Base-by-base conservation (phyloP, 1,140 invertebrate genomes). In the Euura lappo region DNA sequence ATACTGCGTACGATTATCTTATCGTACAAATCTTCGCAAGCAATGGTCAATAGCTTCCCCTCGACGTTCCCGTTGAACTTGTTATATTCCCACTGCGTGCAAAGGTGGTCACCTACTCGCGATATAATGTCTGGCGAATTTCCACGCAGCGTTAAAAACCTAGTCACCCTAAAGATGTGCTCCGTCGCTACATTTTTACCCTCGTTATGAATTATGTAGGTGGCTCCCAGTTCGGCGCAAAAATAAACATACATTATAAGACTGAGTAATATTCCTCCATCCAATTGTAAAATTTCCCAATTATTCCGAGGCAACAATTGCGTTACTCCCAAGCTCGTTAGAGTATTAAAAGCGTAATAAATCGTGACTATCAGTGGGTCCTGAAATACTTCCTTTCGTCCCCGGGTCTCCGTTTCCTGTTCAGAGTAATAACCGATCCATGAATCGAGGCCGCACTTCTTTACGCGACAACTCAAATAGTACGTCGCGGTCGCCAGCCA, bases 211-310 rank as follows among this genome's bases (percentile, higher is more conserved):
- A 60, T 60, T 60, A 60, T 60, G 51, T 60, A n/a, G 3, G 51
- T 60, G 3, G 51, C 51, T 60, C 51, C 51, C 51, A 60, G 13
- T 60, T 60, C 51, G 13, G 51, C 51, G 6, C 51, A 60, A 60
- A 60, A 60, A n/a, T 60, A 60, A 60, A 60, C 51, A n/a, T 60
- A 60, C 51, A 60, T 60, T 11, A 60, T 60, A 11, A 60, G 6
- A 60, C 51, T 60, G 10, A 60, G 13, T 60, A 60, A 11, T 60
- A 60, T 60, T 60, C 3, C 51, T 60, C 51, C 51, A 60, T 60
- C 51, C 51, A 60, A 60, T 60, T 60, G 8, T 60, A 60, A 60
- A 60, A 60, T 60, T n/a, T 60, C 51, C 51, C 51, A 60, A 60
- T 60, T 60, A n/a, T 60, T 60, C 8, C 51, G 10, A 60, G 51